Conservation (phyloP, 2,113 vertebrate genomes). For the Willisornis vidua region DNA sequence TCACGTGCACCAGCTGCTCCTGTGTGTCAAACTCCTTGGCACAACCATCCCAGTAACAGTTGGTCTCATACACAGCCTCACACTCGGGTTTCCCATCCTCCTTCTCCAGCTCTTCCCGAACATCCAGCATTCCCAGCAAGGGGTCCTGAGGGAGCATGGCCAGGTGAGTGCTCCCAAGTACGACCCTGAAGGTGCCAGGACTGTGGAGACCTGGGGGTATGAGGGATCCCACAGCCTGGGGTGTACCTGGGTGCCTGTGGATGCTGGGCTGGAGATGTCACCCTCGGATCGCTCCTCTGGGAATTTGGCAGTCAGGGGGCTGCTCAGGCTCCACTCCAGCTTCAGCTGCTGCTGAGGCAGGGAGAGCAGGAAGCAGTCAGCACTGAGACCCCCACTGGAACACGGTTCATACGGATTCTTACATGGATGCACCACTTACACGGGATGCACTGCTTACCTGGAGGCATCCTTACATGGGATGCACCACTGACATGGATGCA, state of each 20-base stretch:
- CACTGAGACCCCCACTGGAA: fast-evolving
- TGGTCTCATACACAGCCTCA: conserved; percentile 92
- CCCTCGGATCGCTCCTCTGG: conserved; percentile 91
- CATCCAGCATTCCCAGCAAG: conserved; percentile 87
- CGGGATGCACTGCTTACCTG: fast-evolving
- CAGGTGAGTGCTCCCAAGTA: not conserved
- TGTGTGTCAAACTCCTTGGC: conserved; percentile 96
- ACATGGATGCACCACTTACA: not conserved
- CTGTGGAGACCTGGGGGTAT: fast-evolving
- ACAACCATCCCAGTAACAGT: conserved; percentile 95
- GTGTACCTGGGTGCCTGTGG: conserved; percentile 92
- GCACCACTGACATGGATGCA: not conserved
- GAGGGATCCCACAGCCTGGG: fast-evolving
- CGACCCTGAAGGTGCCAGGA: fast-evolving
- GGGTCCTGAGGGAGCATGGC: conserved; percentile 79
- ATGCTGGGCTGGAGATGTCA: conserved; percentile 91
- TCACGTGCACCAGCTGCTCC: conserved; percentile 96
- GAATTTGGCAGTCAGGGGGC: conserved; percentile 80
- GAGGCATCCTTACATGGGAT: not conserved
- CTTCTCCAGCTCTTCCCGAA: conserved; percentile 91
- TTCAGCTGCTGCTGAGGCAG: conserved; percentile 79
- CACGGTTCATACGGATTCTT: fast-evolving
- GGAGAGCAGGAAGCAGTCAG: not conserved
- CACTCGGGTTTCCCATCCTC: conserved; percentile 92
- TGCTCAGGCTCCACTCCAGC: conserved; percentile 83